Evolutionary conservation across 2,888 invertebrate species (phyloP).

Genomic region (Dryadula phaetusa): DNA sequence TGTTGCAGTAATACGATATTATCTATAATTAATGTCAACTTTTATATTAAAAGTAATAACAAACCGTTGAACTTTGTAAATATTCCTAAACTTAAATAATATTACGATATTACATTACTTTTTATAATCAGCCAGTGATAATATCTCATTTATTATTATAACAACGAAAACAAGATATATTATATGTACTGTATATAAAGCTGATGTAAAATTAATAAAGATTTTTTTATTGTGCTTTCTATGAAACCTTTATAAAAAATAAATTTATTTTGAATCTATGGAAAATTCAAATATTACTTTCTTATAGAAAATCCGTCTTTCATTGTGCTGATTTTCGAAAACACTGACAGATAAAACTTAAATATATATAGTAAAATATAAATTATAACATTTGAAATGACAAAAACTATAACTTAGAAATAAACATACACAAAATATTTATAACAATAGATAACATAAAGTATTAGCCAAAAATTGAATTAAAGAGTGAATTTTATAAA

Average conservation of each 20-base stretch:
- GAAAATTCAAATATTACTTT: too few species aligned
- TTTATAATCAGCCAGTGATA: not conserved
- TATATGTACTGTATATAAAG: not conserved
- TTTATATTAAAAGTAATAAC: not conserved
- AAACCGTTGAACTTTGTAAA: not conserved
- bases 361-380: too few species aligned
- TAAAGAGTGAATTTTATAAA: conserved; percentile 6
- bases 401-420: too few species aligned
- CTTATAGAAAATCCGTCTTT: too few species aligned
- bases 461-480: not conserved
- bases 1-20: not conserved
- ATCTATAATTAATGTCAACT: not conserved
- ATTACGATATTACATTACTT: not conserved
- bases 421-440: not conserved
- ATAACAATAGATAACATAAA: not conserved
- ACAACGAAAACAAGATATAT: not conserved
- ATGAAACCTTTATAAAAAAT: not conserved
- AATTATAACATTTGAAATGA: too few species aligned
- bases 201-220: not conserved
- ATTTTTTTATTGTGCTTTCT: not conserved
- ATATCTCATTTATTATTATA: not conserved
- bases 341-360: too few species aligned
- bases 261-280: not conserved
- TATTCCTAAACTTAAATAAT: not conserved
- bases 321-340: too few species aligned